Percentiles rank a stretch among this genome's conserved stretches.
phyloP scores from a whole-genome alignment of 2,888 invertebrate genomes.

The Cosmia trapezina region DNA sequence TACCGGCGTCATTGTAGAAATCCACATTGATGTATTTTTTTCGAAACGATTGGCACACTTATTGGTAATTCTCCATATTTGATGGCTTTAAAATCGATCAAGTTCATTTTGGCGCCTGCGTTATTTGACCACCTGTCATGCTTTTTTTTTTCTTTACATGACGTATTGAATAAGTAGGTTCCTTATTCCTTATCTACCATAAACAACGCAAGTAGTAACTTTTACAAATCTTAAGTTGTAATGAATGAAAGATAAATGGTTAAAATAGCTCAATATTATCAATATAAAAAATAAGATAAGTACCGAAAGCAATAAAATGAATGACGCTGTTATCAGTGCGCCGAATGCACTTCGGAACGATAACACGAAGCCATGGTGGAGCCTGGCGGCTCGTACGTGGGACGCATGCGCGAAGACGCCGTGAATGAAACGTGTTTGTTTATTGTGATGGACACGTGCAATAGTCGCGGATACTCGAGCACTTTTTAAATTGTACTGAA shows the following conservation, averaged over 20 bases:
- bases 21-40: not conserved
- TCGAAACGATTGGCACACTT: not conserved
- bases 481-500: too few species aligned
- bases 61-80: too few species aligned
- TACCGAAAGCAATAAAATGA: constrained; percentile 9
- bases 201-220: not conserved
- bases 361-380: not conserved
- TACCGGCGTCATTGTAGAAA: constrained; percentile 16
- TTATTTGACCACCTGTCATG: not conserved
- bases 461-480: too few species aligned
- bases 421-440: constrained; percentile 10
- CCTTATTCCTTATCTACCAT: not conserved
- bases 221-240: not conserved
- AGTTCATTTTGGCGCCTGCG: constrained; percentile 22
- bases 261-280: too few species aligned
- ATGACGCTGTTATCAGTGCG: constrained; percentile 1
- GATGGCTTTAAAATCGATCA: constrained; percentile 3
- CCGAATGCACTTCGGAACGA: constrained; percentile 21
- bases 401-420: constrained; percentile 18
- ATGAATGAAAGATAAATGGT: not conserved
- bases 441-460: constrained; percentile 6
- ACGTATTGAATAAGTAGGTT: constrained; percentile 2
- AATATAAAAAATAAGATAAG: constrained; percentile 7
- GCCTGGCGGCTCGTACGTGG: not conserved
- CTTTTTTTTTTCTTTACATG: not conserved